A percentile compares a stretch with the other conserved stretches of the same genome.
phyloP scores from a whole-genome alignment of 2,113 vertebrate genomes.

The Phaethon lepturus region DNA sequence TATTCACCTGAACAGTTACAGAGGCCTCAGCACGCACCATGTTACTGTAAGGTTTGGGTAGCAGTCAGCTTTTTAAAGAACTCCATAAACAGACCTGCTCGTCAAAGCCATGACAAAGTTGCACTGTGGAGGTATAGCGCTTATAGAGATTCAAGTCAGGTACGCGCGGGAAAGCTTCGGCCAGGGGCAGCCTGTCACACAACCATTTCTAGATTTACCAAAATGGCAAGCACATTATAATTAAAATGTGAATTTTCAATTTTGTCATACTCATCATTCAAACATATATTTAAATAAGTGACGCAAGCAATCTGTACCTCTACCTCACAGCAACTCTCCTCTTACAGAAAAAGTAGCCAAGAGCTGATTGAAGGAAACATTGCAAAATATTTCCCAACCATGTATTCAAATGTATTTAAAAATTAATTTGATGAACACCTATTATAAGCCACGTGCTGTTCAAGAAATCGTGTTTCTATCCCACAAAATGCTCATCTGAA shows the following conservation, averaged over 20 bases:
- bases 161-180: neutral
- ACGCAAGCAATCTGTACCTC: neutral
- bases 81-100: neutral
- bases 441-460: neutral
- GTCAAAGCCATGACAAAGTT: neutral
- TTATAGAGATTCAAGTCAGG: neutral
- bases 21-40: neutral
- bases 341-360: neutral
- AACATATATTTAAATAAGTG: neutral
- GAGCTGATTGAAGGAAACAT: neutral
- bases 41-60: neutral
- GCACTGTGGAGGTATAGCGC: neutral
- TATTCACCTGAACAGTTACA: neutral
- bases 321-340: neutral
- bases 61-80: neutral
- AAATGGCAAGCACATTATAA: neutral
- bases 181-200: neutral
- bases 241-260: neutral
- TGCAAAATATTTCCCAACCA: neutral
- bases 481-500: neutral
- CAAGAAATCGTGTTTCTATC: neutral
- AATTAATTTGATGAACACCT: neutral
- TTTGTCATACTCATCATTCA: neutral
- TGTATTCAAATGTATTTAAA: neutral
- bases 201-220: neutral